phyloP scores from a whole-genome alignment of 2,888 invertebrate genomes.

The Epirrhoe alternata region DNA sequence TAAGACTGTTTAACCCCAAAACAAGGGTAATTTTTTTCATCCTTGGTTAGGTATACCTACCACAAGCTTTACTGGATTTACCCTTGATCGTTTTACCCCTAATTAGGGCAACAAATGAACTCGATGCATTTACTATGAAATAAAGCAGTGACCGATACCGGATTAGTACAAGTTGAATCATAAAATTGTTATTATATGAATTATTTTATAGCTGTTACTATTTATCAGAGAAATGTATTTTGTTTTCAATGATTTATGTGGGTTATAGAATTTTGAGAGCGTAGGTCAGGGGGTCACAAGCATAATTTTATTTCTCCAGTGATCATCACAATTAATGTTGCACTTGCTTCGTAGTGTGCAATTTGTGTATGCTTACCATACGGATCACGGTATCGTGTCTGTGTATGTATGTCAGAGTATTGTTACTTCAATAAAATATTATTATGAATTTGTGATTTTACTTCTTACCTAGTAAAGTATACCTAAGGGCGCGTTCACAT shows the following conservation, averaged over 20 bases:
- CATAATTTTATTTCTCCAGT: slow-evolving; percentile 27
- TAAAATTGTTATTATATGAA: slow-evolving; percentile 5
- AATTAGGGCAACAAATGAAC: background rate
- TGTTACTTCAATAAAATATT: slow-evolving; percentile 79
- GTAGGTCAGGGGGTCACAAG: slow-evolving; percentile 21
- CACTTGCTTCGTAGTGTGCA: slow-evolving; percentile 30
- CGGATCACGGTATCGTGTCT: slow-evolving; percentile 37
- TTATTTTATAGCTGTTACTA: slow-evolving; percentile 24
- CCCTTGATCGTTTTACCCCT: no score
- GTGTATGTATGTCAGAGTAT: slow-evolving; percentile 69
- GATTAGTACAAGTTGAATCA: background rate
- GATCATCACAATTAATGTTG: slow-evolving; percentile 20
- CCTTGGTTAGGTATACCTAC: background rate
- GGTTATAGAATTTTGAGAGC: slow-evolving; percentile 7
- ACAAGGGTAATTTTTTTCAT: background rate
- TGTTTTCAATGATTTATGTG: slow-evolving; percentile 6
- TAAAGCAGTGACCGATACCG: slow-evolving; percentile 4
- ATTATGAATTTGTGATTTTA: slow-evolving; percentile 49
- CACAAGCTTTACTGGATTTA: no score
- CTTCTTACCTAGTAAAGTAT: background rate
- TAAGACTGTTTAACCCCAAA: slow-evolving; percentile 6
- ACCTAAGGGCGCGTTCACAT: no score
- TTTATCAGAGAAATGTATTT: slow-evolving; percentile 20
- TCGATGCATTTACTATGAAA: background rate
- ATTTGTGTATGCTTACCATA: slow-evolving; percentile 47